Evolutionary conservation across 2,888 invertebrate species (phyloP).

Genomic region (Chironomus tentans): DNA sequence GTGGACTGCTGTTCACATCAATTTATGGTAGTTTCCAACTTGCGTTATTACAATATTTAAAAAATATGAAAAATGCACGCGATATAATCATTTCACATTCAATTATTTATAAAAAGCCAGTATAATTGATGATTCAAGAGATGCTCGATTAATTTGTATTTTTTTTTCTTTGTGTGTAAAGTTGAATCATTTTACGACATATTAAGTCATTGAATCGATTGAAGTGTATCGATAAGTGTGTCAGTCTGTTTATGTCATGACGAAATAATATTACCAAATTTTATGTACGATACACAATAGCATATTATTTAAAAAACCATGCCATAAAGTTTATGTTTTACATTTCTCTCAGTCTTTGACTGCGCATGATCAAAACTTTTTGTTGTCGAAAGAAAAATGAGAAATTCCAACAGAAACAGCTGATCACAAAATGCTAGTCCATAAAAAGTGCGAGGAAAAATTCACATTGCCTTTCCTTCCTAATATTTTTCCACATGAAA

Average conservation of each 20-base stretch:
- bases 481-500: neutral
- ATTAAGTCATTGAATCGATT: neutral
- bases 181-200: neutral
- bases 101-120: neutral
- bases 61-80: too few species aligned
- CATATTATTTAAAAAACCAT: neutral
- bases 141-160: neutral
- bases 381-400: constrained; percentile 4
- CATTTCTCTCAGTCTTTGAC: neutral
- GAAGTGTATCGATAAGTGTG: neutral
- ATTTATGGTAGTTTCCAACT: too few species aligned
- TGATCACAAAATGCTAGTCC: constrained; percentile 21
- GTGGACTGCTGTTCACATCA: too few species aligned
- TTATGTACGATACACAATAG: too few species aligned
- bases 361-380: constrained; percentile 1
- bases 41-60: too few species aligned
- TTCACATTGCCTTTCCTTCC: neutral
- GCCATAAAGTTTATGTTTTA: too few species aligned
- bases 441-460: neutral
- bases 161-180: neutral
- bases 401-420: constrained; percentile 24
- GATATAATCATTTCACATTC: neutral
- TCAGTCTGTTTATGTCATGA: neutral
- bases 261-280: neutral
- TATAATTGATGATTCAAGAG: neutral